Percentiles rank a stretch among this genome's conserved stretches.
These are phyloP conservation scores for Lydus trimaculatus DNA, from an alignment of 2,888 invertebrate genomes.

Conservation along the genomic window DNA sequence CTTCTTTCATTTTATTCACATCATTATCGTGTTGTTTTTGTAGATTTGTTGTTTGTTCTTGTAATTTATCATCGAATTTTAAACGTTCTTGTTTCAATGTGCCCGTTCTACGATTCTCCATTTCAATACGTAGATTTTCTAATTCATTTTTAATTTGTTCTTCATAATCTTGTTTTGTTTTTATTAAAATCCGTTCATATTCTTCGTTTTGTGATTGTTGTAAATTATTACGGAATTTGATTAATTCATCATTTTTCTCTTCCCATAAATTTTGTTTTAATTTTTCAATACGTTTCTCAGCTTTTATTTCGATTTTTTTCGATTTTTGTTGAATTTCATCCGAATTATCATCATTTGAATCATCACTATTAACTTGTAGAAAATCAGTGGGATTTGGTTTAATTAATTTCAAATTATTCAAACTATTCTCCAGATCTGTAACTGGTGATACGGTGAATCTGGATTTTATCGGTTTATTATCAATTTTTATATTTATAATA, in stretches of 20 bases:
- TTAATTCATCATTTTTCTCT: conserved; percentile 57
- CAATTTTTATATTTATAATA: conserved; percentile 50
- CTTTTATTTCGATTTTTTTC: conserved; percentile 47
- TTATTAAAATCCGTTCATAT: conserved; percentile 63
- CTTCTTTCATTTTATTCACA: conserved; percentile 52
- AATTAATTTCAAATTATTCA: conserved; percentile 59
- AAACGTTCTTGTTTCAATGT: conserved; percentile 51
- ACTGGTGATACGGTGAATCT: conserved; percentile 53
- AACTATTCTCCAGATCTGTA: conserved; percentile 36
- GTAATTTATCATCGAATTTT: conserved; percentile 61
- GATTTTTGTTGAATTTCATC: conserved; percentile 36
- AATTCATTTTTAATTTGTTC: conserved; percentile 54
- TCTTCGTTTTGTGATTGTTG: conserved; percentile 60
- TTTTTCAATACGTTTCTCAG: conserved; percentile 64
- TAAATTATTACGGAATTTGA: conserved; percentile 55
- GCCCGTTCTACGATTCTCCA: conserved; percentile 59
- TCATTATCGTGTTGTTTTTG: conserved; percentile 47
- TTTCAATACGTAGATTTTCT: conserved; percentile 64
- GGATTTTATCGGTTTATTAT: conserved; percentile 40
- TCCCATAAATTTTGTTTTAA: conserved; percentile 67
- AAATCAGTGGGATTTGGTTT: conserved; percentile 68
- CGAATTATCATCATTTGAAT: conserved; percentile 41
- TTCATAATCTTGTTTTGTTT: conserved; percentile 54
- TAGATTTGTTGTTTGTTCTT: conserved; percentile 60
- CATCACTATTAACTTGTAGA: conserved; percentile 63